Base-by-base conservation (phyloP, 1,140 invertebrate genomes). In the Fopius arisanus region DNA sequence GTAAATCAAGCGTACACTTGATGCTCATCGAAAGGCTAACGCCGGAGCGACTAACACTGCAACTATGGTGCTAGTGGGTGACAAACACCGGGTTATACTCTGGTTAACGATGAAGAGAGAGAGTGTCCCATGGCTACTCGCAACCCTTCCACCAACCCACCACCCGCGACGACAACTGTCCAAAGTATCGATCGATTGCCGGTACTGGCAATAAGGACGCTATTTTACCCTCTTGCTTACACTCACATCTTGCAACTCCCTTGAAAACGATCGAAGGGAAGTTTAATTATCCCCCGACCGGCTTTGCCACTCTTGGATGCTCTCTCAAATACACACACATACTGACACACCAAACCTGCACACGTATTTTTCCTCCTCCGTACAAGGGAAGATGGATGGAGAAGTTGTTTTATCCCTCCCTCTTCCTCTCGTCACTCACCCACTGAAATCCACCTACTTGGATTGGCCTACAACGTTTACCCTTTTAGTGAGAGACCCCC, bases 281-380 rank as follows among this genome's bases (percentile, higher is more conserved):
- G 78, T 80, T 80, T 80, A 79, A 80, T 80, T 80, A 80, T 79
- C 77, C 76, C 74, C 77, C 79, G 66, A 68, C 72, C 73, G 74
- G 73, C 78, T 76, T 73, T 75, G 74, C 72, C 75, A 65, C 69
- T 75, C 74, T 79, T 75, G 62, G 76, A 78, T 74, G 76, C 78
- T 79, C 77, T 78, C 71, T n/a, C 69, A 73, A 70, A 48, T 72
- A 65, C 71, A 40, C 67, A 51, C 19, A 62, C 21, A 14, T 23
- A 51, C 19, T 21, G 12, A 37, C 48, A 41, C 73, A 10, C 7
- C 48, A 16, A 19, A 31, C 16, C 10, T 9, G 40, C 16, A 72
- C 23, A 72, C 68, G 41, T 43, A 54, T 9, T 43, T 23, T 41
- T 37, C 14, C 67, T 48, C 23, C 37, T 26, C 37, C 40, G 23